These are phyloP conservation scores for Heterochromis multidens DNA, from an alignment of 2,113 vertebrate species.

Conservation along the genomic window DNA sequence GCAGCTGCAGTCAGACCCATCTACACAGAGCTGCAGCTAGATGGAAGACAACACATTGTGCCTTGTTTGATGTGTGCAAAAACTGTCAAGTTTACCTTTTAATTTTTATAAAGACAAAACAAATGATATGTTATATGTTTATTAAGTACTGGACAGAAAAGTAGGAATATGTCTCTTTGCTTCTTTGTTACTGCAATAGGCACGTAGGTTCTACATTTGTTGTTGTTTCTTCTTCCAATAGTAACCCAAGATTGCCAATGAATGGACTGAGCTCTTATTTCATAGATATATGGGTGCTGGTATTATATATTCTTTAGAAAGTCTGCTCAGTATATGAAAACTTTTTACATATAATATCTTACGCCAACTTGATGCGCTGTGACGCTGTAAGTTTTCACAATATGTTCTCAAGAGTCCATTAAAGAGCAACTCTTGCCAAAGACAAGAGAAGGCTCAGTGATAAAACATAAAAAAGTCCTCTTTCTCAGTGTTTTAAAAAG, in stretches of 20 bases:
- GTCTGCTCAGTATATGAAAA: constrained; percentile 1
- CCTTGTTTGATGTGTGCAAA: neutral
- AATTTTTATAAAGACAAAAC: neutral
- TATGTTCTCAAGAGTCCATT: constrained; percentile 38
- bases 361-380: constrained; percentile 30
- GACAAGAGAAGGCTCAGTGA: constrained; percentile 11
- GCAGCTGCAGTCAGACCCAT: neutral
- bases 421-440: constrained; percentile 38
- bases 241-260: neutral
- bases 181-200: neutral
- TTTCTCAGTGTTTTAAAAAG: constrained; percentile 6
- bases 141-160: no score
- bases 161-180: no score
- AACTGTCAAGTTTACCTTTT: neutral
- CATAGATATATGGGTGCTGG: neutral
- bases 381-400: constrained; percentile 40
- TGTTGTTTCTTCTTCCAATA: neutral
- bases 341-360: neutral
- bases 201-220: neutral
- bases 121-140: neutral
- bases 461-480: neutral
- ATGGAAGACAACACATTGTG: neutral
- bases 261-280: neutral
- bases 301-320: neutral
- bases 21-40: neutral